phyloP scores from a whole-genome alignment of 2,113 vertebrate species.

The Chamaea fasciata region DNA sequence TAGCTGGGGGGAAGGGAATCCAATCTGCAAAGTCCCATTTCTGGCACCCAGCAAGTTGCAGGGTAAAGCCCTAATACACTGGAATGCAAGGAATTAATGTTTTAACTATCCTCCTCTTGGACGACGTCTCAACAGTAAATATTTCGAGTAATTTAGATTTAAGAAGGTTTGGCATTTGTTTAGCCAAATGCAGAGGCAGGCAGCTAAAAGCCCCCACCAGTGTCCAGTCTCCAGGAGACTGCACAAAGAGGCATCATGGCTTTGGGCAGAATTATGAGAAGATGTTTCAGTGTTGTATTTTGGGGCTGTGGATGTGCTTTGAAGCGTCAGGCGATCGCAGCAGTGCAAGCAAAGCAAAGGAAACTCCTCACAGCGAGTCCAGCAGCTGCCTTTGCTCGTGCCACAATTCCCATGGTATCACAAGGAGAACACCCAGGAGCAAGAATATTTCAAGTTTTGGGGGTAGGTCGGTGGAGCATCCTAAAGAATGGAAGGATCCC shows the following conservation, averaged over 20 bases:
- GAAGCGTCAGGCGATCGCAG: accelerated
- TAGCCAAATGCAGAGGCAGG: conserved; percentile 2
- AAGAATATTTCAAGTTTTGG: not conserved
- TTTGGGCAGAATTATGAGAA: not conserved
- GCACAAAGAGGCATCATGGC: not conserved
- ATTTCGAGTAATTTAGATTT: conserved; percentile 56
- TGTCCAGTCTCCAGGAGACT: not conserved
- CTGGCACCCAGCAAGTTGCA: not conserved
- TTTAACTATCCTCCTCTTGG: conserved; percentile 61
- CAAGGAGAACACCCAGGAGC: not conserved
- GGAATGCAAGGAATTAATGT: conserved; percentile 57
- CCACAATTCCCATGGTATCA: not conserved
- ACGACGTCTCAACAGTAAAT: conserved; percentile 53
- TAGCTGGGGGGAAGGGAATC: not conserved
- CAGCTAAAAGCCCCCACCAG: not conserved
- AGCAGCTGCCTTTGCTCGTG: not conserved
- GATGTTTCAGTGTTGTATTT: not conserved
- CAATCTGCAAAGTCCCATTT: conserved; percentile 26
- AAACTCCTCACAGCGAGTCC: not conserved
- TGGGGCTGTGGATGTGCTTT: not conserved
- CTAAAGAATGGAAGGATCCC: not conserved
- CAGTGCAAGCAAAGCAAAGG: not conserved
- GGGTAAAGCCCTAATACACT: conserved; percentile 37
- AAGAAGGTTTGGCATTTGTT: conserved; percentile 47
- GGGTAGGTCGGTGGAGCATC: not conserved